Conservation (phyloP, 2,888 invertebrate species). For the Stenolophus ochropezus region DNA sequence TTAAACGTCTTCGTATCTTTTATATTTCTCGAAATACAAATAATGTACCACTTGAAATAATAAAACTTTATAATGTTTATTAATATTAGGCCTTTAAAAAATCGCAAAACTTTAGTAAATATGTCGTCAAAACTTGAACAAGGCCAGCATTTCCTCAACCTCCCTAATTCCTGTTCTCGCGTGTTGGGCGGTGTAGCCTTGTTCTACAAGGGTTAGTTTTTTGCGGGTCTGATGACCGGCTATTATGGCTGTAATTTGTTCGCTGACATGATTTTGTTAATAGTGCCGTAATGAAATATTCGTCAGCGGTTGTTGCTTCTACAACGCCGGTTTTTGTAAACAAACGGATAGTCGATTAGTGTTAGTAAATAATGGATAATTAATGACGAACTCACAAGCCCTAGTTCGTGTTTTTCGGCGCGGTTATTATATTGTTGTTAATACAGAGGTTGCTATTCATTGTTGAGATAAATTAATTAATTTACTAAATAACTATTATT, state of each 20-base stretch:
- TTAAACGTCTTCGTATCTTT: too few relatives aligned
- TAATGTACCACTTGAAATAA: too few relatives aligned
- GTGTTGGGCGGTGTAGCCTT: too few relatives aligned
- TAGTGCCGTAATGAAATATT: constrained; percentile 23
- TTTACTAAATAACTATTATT: not conserved
- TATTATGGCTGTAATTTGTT: constrained; percentile 17
- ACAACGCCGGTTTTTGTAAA: not conserved
- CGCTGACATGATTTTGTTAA: constrained; percentile 26
- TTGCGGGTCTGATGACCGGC: not conserved
- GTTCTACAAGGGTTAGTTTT: constrained; percentile 24
- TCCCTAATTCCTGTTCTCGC: too few relatives aligned
- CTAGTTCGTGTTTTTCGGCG: not conserved
- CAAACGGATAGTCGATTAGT: not conserved
- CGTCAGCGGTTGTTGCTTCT: constrained; percentile 1
- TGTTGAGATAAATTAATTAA: not conserved
- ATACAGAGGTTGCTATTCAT: not conserved
- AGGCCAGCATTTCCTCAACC: too few relatives aligned
- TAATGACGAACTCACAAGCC: not conserved
- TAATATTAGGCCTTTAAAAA: too few relatives aligned
- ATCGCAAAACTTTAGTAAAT: too few relatives aligned
- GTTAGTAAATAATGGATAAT: not conserved
- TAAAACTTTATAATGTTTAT: too few relatives aligned
- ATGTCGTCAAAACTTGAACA: too few relatives aligned
- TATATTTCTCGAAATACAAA: too few relatives aligned
- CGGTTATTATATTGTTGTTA: not conserved